Evolutionary conservation across 1,140 invertebrate genomes (phyloP).

Genomic region (Brachionus rotundiformis): DNA sequence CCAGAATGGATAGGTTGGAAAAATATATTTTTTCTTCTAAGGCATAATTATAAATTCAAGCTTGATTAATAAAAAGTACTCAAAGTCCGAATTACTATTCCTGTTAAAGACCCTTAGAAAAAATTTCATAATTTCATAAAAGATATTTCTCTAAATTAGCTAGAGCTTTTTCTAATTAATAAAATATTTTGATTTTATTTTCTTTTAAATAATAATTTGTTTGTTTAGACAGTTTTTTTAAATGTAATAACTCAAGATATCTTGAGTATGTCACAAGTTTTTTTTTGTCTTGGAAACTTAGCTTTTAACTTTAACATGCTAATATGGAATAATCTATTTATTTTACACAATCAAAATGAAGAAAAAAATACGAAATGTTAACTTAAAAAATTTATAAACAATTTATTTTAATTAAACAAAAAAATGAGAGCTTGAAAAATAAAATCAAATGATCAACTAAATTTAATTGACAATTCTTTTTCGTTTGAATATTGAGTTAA

Average conservation of each 20-base stretch:
- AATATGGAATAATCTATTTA: background rate
- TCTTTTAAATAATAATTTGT: background rate
- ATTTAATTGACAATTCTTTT: background rate
- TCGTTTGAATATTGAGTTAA: background rate
- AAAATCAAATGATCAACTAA: background rate
- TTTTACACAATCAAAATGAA: background rate
- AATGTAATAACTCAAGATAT: background rate
- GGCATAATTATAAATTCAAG: too few relatives aligned
- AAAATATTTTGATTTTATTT: background rate
- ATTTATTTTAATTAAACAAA: background rate
- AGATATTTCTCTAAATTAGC: too few relatives aligned
- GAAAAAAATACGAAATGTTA: background rate
- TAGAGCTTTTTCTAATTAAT: background rate
- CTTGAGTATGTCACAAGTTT: background rate
- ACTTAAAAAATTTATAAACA: background rate
- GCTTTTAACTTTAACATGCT: constrained; percentile 9
- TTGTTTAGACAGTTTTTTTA: background rate
- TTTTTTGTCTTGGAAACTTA: background rate
- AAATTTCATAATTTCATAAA: too few relatives aligned
- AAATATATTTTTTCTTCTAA: too few relatives aligned
- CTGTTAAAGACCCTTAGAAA: too few relatives aligned
- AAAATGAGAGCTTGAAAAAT: background rate
- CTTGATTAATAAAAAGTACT: too few relatives aligned
- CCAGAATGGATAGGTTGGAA: too few relatives aligned
- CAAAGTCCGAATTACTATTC: too few relatives aligned